phyloP scores from a whole-genome alignment of 2,888 invertebrate species.

The Caenorhabditis imperialis region DNA sequence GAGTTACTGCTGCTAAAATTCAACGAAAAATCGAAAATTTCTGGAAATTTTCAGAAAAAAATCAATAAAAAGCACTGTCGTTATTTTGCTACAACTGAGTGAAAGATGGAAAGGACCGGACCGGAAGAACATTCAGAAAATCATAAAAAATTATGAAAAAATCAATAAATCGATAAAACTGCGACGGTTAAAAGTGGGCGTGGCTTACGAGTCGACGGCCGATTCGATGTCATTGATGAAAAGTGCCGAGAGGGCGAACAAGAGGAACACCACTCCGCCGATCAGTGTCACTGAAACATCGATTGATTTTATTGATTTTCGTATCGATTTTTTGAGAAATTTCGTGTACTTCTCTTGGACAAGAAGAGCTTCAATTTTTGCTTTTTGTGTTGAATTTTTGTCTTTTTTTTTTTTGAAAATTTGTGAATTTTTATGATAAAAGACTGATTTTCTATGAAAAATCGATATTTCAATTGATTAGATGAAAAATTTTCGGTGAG shows the following conservation, averaged over 20 bases:
- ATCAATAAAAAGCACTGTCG: too few species aligned
- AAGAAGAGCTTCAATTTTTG: too few species aligned
- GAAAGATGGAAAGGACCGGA: neutral
- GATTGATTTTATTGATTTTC: too few species aligned
- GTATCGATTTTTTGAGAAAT: too few species aligned
- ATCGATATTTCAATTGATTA: too few species aligned
- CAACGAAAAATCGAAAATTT: slow-evolving; percentile 11
- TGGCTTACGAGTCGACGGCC: slow-evolving; percentile 41
- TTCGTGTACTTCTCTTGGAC: too few species aligned
- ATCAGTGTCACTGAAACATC: slow-evolving; percentile 93
- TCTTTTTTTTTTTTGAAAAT: neutral
- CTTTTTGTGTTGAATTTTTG: too few species aligned
- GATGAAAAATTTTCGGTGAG: too few species aligned
- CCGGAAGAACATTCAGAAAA: neutral
- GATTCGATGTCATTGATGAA: slow-evolving; percentile 83
- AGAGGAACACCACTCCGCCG: slow-evolving; percentile 93
- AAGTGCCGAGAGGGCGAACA: slow-evolving; percentile 93
- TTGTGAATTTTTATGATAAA: slow-evolving; percentile 2
- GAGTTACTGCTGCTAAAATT: slow-evolving; percentile 14
- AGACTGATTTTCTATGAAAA: too few species aligned
- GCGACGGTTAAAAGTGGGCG: neutral
- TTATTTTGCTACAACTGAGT: too few species aligned
- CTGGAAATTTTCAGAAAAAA: neutral
- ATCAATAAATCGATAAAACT: neutral
- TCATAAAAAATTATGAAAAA: neutral